Evolutionary conservation across 2,113 vertebrate species (phyloP).

Genomic region (Carassius gibelio): DNA sequence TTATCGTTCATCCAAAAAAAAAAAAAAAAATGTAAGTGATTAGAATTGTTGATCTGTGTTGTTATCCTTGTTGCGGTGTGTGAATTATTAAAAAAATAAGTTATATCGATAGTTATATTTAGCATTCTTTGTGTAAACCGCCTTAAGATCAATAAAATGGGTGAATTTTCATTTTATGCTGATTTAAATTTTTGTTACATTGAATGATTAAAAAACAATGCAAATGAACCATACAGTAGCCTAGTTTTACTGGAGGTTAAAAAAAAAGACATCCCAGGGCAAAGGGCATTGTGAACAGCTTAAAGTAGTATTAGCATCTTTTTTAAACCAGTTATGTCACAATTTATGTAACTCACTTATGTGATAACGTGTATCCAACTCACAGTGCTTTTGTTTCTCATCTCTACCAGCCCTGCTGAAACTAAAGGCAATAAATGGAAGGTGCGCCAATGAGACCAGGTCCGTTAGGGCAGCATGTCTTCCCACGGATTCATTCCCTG

Average conservation of each 20-base stretch:
- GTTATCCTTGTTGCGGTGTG: no score
- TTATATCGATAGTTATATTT: no score
- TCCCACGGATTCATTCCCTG: constrained; percentile 68
- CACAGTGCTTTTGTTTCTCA: background rate
- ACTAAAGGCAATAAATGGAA: constrained; percentile 72
- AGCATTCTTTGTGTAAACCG: no score
- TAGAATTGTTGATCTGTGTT: no score
- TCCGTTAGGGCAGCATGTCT: constrained; percentile 81
- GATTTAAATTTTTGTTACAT: background rate
- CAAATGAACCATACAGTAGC: no score
- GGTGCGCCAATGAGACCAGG: constrained; percentile 80
- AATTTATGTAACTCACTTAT: background rate
- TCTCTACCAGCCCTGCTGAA: constrained; percentile 78
- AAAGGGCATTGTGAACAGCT: background rate
- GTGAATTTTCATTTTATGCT: background rate
- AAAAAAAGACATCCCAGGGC: background rate
- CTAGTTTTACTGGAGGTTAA: background rate
- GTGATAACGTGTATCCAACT: background rate
- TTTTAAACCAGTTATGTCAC: background rate
- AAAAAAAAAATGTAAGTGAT: no score
- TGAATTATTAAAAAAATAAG: no score
- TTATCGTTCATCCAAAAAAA: no score
- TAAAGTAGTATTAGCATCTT: background rate
- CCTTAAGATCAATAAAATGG: no score
- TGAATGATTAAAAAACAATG: background rate